A percentile compares a stretch with the other conserved stretches of the same genome.
Conservation (phyloP, 2,113 vertebrate species). For the Athene noctua region DNA sequence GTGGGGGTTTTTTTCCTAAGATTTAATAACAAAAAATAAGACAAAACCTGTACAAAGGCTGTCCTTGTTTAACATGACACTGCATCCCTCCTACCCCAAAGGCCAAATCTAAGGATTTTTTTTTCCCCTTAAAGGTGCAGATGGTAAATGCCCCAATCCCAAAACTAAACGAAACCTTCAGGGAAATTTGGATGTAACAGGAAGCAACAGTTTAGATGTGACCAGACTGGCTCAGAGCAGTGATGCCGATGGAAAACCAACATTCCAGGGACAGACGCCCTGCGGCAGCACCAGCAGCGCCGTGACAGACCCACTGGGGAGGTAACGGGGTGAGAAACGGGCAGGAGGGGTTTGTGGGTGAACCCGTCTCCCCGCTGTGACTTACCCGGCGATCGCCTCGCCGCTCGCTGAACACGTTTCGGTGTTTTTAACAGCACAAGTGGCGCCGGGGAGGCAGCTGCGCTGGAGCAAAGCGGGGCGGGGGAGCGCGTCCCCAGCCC, state of each 20-base stretch:
- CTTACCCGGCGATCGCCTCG: no score
- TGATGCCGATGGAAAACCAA: not conserved
- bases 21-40: not conserved
- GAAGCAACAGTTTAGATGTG: not conserved
- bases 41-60: no score
- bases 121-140: not conserved
- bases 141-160: not conserved
- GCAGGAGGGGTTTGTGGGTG: not conserved
- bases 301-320: not conserved
- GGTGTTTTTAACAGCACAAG: not conserved
- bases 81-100: not conserved
- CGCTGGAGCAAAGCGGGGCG: not conserved
- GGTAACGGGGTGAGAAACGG: not conserved
- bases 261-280: not conserved
- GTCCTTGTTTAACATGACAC: rapidly evolving
- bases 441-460: not conserved
- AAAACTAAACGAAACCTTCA: not conserved
- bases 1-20: rapidly evolving
- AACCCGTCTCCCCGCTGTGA: no score
- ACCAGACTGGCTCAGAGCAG: not conserved
- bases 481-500: not conserved
- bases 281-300: not conserved
- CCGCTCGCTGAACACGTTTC: not conserved
- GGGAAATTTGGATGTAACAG: not conserved
- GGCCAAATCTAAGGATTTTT: not conserved